Evolutionary conservation across 1,140 invertebrate genomes (phyloP), one percentile per base, ranked within the genome.

Genomic region (Drosophila insularis): DNA sequence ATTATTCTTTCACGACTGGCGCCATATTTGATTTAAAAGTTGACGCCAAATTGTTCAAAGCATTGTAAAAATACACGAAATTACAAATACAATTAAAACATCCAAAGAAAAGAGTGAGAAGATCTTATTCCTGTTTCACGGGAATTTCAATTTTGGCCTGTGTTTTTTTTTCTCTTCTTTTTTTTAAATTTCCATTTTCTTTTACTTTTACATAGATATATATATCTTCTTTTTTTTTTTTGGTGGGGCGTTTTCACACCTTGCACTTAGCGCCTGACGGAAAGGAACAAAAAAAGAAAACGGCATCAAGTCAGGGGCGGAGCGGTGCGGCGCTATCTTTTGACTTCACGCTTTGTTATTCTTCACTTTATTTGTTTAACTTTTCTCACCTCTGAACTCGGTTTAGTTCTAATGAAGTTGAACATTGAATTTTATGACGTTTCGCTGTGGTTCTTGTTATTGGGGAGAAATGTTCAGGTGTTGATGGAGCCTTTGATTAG

Each of bases 21-120:
- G 82, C 80, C 84, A 87, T 87, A 87, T 89, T 87, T 87, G 84
- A 89, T 87, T 87, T 89, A 87, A 89, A 87, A 89, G 69, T 89
- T 86, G 75, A 73, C 79, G 82, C 76, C 79, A 75, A 81, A 86
- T 77, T 76, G 77, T 64, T 78, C 71, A 85, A 81, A 76, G 68
- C 65, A 53, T 74, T 67, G 65, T 84, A 74, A 54, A 64, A 78
- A 56, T 46, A 17, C 72, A 71, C 67, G 72, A 85, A 87, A 80
- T 80, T 74, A 82, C 63, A 87, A 89, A 89, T 77, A 80, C 84
- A 89, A 89, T 89, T 80, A 89, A 89, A 80, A 37, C 19, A 50
- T 4, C 56, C 43, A 5, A 50, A 13, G 5, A 37, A n/a, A 37
- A 17, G 27, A 54, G 19, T 19, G 40, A 71, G 72, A 55, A 43